A percentile compares a stretch with the other conserved stretches of the same genome.
Conservation (phyloP, 2,888 invertebrate species). For the Osmoderma eremita region DNA sequence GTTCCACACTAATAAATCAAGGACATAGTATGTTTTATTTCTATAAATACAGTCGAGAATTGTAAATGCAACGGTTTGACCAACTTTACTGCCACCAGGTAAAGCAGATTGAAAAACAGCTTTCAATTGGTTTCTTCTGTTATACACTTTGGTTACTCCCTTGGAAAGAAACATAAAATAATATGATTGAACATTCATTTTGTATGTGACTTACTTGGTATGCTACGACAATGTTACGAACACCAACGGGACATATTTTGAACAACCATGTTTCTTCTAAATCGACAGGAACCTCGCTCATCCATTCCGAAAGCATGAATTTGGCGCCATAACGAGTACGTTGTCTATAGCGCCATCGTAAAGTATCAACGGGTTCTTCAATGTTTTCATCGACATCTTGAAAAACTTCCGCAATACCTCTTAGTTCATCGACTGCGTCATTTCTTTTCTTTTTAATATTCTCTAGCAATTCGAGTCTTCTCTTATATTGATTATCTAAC, state of each 20-base stretch:
- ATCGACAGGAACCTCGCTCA: slow-evolving; percentile 85
- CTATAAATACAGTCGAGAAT: slow-evolving; percentile 87
- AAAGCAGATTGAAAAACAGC: slow-evolving; percentile 72
- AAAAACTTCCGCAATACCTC: slow-evolving; percentile 67
- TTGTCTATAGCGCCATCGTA: slow-evolving; percentile 51
- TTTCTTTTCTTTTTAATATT: slow-evolving; percentile 70
- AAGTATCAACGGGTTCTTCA: slow-evolving; percentile 54
- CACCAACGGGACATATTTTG: slow-evolving; percentile 85
- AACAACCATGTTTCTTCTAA: slow-evolving; percentile 77
- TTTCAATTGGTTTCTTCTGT: slow-evolving; percentile 47
- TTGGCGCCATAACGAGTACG: slow-evolving; percentile 62
- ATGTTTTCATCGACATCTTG: slow-evolving; percentile 52
- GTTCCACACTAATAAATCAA: slow-evolving; percentile 88
- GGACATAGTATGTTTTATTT: slow-evolving; percentile 75
- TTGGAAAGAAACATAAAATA: too few species aligned
- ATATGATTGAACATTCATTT: not conserved
- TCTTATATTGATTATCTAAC: slow-evolving; percentile 55
- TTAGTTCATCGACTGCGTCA: slow-evolving; percentile 63
- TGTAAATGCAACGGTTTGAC: slow-evolving; percentile 65
- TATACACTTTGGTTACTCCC: slow-evolving; percentile 39
- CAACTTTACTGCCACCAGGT: slow-evolving; percentile 75
- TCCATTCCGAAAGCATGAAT: slow-evolving; percentile 94
- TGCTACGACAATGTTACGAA: slow-evolving; percentile 83
- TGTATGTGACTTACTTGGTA: slow-evolving; percentile 64
- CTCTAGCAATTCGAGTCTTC: slow-evolving; percentile 67